phyloP scores from a whole-genome alignment of 2,888 invertebrate species.

The Zygothrica quintamaculata region DNA sequence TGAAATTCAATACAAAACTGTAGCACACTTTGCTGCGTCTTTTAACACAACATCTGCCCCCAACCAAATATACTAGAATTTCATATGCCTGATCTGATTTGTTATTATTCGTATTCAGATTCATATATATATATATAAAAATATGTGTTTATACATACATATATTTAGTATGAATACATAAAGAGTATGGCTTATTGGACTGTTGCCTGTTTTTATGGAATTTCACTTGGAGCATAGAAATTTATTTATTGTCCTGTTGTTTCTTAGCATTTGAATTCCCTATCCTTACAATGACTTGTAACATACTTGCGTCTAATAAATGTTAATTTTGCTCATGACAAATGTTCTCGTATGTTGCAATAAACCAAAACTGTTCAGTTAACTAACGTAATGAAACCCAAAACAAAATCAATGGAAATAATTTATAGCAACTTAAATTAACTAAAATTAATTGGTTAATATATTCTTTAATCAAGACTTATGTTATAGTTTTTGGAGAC shows the following conservation, averaged over 20 bases:
- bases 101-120: constrained; percentile 15
- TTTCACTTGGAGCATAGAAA: constrained; percentile 10
- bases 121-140: constrained; percentile 1
- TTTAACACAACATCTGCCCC: constrained; percentile 10
- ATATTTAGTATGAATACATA: background rate
- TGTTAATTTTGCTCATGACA: constrained; percentile 44
- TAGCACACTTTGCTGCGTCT: constrained; percentile 41
- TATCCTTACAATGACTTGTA: constrained; percentile 4
- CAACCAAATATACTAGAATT: background rate
- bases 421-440: too few species aligned
- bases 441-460: too few species aligned
- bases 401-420: too few species aligned
- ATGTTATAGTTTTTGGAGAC: too few species aligned
- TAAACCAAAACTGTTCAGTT: background rate
- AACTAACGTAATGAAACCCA: too few species aligned
- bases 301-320: constrained; percentile 39
- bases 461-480: too few species aligned
- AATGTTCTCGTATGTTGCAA: constrained; percentile 17
- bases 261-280: constrained; percentile 8
- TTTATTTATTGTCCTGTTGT: constrained; percentile 56
- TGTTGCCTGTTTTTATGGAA: constrained; percentile 14
- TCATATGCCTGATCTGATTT: constrained; percentile 19
- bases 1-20: constrained; percentile 56
- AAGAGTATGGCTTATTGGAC: constrained; percentile 20
- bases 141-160: too few species aligned